Percentiles rank a stretch among this genome's conserved stretches.
Evolutionary conservation across 1,140 invertebrate species (phyloP).

Genomic region (Trachelipus rathkii): DNA sequence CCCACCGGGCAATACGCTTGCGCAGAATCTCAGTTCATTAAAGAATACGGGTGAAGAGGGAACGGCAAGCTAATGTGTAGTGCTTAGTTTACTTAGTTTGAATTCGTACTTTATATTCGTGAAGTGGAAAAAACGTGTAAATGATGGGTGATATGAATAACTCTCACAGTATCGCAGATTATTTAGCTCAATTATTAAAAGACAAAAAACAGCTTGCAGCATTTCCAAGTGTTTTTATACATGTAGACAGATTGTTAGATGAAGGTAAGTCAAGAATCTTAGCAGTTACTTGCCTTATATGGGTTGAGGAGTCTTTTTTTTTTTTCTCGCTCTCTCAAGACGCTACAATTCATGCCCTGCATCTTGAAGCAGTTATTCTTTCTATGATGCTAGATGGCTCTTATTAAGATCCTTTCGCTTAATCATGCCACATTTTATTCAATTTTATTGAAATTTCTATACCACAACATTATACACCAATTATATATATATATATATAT

Average conservation of each 20-base stretch:
- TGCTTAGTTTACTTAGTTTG: not conserved
- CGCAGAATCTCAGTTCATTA: slow-evolving; percentile 6
- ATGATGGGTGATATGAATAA: slow-evolving; percentile 52
- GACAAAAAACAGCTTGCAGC: slow-evolving; percentile 99
- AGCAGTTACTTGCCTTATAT: not conserved
- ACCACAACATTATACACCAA: too few species aligned
- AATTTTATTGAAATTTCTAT: too few species aligned
- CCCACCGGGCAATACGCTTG: slow-evolving; percentile 1
- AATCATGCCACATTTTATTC: too few species aligned
- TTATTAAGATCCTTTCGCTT: too few species aligned
- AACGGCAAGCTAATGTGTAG: not conserved
- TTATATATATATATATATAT: too few species aligned
- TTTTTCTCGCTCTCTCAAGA: not conserved
- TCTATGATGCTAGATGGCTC: too few species aligned
- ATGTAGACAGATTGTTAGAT: slow-evolving; percentile 96
- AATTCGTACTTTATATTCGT: not conserved
- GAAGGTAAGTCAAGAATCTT: slow-evolving; percentile 74
- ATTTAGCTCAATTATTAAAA: slow-evolving; percentile 98
- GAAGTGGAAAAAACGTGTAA: not conserved
- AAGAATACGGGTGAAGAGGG: slow-evolving; percentile 8
- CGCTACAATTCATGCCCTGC: not conserved
- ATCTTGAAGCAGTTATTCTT: not conserved
- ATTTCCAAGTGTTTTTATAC: slow-evolving; percentile 98
- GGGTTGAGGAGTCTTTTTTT: not conserved
- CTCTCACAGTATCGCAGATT: slow-evolving; percentile 96